phyloP scores from a whole-genome alignment of 2,113 vertebrate species.

The Ophthalmolycus amberensis region DNA sequence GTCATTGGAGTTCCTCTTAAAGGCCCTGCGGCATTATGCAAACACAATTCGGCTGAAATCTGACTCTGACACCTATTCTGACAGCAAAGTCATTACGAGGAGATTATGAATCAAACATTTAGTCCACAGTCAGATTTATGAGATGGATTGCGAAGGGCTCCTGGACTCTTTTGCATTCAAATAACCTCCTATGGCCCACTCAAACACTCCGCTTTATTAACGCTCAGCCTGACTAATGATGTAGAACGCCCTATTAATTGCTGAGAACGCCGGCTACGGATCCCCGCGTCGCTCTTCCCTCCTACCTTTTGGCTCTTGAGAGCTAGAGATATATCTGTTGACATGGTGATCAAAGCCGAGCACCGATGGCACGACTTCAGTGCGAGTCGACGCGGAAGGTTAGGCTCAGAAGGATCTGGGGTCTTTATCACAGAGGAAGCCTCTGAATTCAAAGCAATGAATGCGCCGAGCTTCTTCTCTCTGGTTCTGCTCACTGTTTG shows the following conservation, averaged over 20 bases:
- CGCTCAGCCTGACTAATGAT: slow-evolving; percentile 60
- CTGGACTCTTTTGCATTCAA: slow-evolving; percentile 76
- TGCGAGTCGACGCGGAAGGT: slow-evolving; percentile 34
- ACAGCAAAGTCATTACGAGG: slow-evolving; percentile 69
- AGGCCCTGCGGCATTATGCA: slow-evolving; percentile 19
- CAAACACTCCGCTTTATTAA: slow-evolving; percentile 58
- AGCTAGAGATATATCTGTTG: slow-evolving; percentile 39
- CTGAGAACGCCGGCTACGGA: slow-evolving; percentile 36
- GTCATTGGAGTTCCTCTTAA: slow-evolving; percentile 38
- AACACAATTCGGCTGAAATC: slow-evolving; percentile 63
- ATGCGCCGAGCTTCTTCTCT: not conserved
- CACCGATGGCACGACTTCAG: slow-evolving; percentile 42
- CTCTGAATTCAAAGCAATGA: slow-evolving; percentile 47
- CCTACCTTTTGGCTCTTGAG: slow-evolving; percentile 15
- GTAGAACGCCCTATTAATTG: slow-evolving; percentile 67
- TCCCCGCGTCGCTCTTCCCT: slow-evolving; percentile 16
- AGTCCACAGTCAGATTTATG: slow-evolving; percentile 63
- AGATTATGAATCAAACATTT: slow-evolving; percentile 72
- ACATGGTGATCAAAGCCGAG: slow-evolving; percentile 63
- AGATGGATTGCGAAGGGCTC: slow-evolving; percentile 54
- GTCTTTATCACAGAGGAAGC: slow-evolving; percentile 50
- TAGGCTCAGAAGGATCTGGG: slow-evolving; percentile 53
- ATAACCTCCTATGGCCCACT: slow-evolving; percentile 54
- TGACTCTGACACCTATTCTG: slow-evolving; percentile 69
- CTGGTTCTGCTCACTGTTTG: slow-evolving; percentile 50